Base-by-base conservation (phyloP, 2,113 vertebrate species). In the Chionis minor region DNA sequence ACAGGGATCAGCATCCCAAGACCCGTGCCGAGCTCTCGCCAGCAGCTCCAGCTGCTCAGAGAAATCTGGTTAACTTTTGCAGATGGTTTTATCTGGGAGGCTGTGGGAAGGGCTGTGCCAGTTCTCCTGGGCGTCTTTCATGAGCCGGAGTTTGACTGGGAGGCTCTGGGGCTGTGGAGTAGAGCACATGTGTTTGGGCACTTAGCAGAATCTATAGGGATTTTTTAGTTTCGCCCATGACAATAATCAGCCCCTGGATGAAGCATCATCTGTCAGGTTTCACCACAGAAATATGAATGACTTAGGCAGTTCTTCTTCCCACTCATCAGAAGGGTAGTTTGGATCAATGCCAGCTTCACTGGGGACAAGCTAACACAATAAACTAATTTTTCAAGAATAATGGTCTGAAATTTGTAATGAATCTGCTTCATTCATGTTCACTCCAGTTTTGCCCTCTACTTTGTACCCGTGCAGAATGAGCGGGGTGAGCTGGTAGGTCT, bases 381-480 rank as follows among this genome's bases (percentile, higher is more conserved):
- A 91, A 67, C 55, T 81, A 70, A 71, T 92, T 86, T 96, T 94
- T 96, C 59, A 67, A 77, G 17, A 90, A 93, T 70, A 74, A 77
- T 51, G 7, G 17, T 79, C 77, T 93, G 71, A 92, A 81, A 13
- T 80, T 77, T 88, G 84, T 71, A 84, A 88, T 82, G 52, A 95
- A 66, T 67, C 44, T 90, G 26, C 17, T 96, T 95, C 55, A 80
- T 84, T 90, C 67, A 56, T 40, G 40, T 90, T 95, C 17, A 7
- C 18, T 79, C 44, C 20, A 17, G 65, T 85, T 91, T 84, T 80
- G 58, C 38, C 40, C 80, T 86, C 38, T 40, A 5, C 33, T 90
- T 67, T 52, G 54, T 70, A 58, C 49, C 30, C 16, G 7, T 1
- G 1, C 9, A 55, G 44, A 33, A 26, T 80, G 44, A 94, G n/a